phyloP scores from a whole-genome alignment of 2,888 invertebrate genomes.

The Tachina fera region DNA sequence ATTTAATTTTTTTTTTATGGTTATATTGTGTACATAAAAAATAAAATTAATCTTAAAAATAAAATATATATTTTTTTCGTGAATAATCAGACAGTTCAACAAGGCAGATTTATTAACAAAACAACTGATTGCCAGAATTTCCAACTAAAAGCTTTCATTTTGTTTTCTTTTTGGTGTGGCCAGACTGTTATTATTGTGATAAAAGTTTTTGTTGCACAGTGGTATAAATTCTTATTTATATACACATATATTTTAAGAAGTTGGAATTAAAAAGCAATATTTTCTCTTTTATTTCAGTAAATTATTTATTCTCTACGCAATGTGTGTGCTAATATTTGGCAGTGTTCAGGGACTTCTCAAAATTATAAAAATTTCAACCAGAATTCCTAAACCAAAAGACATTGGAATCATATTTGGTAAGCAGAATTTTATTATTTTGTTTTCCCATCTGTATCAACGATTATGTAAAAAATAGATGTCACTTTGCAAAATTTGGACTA shows the following conservation, averaged over 20 bases:
- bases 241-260: background rate
- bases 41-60: slow-evolving; percentile 32
- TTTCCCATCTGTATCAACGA: no score
- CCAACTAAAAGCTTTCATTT: background rate
- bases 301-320: background rate
- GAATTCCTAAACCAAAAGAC: slow-evolving; percentile 78
- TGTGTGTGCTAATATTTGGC: slow-evolving; percentile 2
- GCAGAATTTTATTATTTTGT: background rate
- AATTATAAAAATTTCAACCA: slow-evolving; percentile 74
- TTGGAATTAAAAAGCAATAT: background rate
- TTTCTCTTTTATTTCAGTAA: slow-evolving; percentile 6
- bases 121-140: slow-evolving; percentile 50
- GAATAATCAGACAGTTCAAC: slow-evolving; percentile 46
- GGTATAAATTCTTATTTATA: no score
- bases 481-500: slow-evolving; percentile 74
- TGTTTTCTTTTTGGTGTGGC: background rate
- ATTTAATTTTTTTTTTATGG: background rate
- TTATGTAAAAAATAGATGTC: slow-evolving; percentile 75
- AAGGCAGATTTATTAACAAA: slow-evolving; percentile 57
- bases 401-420: slow-evolving; percentile 81
- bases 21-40: background rate
- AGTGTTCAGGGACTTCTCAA: background rate
- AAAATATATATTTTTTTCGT: slow-evolving; percentile 10
- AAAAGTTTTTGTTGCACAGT: background rate
- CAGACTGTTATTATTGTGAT: background rate